Conservation (phyloP, 1,140 invertebrate species). For the Drosophila saltans region DNA sequence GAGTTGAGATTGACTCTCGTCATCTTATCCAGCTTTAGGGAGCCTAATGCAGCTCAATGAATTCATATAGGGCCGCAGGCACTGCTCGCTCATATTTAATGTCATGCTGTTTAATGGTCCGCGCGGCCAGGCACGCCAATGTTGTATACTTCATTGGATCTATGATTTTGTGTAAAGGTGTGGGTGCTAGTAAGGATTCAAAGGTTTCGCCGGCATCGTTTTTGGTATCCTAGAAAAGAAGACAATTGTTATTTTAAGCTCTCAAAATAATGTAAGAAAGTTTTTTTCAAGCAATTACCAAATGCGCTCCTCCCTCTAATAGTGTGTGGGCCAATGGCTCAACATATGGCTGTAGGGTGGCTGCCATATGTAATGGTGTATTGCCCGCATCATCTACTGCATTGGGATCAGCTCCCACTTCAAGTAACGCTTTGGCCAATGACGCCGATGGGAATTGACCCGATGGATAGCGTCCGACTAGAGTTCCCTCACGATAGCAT, state of each 20-base stretch:
- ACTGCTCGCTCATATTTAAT: slow-evolving; percentile 69
- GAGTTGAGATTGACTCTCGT: slow-evolving; percentile 46
- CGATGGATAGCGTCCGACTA: slow-evolving; percentile 88
- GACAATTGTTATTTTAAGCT: background rate
- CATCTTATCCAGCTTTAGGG: slow-evolving; percentile 30
- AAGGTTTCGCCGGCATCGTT: slow-evolving; percentile 92
- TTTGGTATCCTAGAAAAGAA: slow-evolving; percentile 86
- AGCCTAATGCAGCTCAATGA: slow-evolving; percentile 79
- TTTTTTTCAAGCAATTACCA: slow-evolving; percentile 80
- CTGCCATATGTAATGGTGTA: slow-evolving; percentile 80
- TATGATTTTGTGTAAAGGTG: slow-evolving; percentile 87
- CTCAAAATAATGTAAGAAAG: too few relatives aligned
- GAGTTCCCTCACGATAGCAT: slow-evolving; percentile 86
- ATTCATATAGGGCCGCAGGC: slow-evolving; percentile 70
- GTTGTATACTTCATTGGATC: slow-evolving; percentile 91
- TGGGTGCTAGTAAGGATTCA: slow-evolving; percentile 86
- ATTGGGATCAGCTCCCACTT: slow-evolving; percentile 92
- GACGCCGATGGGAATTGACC: slow-evolving; percentile 90
- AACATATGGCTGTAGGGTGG: slow-evolving; percentile 85
- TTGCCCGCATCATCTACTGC: slow-evolving; percentile 90
- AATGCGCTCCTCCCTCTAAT: slow-evolving; percentile 91
- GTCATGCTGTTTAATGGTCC: slow-evolving; percentile 85
- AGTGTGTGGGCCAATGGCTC: slow-evolving; percentile 88
- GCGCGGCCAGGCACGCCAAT: slow-evolving; percentile 91
- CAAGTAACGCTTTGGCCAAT: slow-evolving; percentile 90